These are phyloP conservation scores for Sternarchorhynchus goeldii DNA, from an alignment of 2,797 vertebrate genomes.

Conservation along the genomic window DNA sequence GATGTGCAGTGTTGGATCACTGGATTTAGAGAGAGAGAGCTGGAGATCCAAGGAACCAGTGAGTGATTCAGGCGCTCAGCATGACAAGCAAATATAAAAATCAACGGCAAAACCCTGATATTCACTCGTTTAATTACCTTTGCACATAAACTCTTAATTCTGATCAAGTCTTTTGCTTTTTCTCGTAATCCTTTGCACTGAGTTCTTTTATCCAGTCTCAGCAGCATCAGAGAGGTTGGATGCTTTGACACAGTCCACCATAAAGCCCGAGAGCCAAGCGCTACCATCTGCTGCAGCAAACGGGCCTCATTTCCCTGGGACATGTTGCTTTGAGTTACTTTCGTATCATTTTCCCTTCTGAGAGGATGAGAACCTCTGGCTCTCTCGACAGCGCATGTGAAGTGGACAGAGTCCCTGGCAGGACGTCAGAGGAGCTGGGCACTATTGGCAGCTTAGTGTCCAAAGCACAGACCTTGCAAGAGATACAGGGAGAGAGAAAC, in stretches of 20 bases:
- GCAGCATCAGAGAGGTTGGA: neutral
- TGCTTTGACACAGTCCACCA: neutral
- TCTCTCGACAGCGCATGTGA: constrained; percentile 28
- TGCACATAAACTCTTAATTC: too few species aligned
- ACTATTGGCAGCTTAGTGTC: constrained; percentile 3
- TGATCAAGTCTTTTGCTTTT: neutral
- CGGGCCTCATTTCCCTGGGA: constrained; percentile 20
- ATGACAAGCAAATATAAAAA: too few species aligned
- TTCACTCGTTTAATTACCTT: neutral
- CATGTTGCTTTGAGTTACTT: constrained; percentile 23
- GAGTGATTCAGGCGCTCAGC: too few species aligned
- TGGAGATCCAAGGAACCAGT: too few species aligned
- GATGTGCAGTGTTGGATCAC: too few species aligned
- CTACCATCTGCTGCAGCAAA: constrained; percentile 33
- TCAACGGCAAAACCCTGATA: too few species aligned
- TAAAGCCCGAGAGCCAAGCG: neutral
- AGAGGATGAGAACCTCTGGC: constrained; percentile 51
- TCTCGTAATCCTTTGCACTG: neutral
- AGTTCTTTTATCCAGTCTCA: too few species aligned
- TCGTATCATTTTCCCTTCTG: constrained; percentile 27
- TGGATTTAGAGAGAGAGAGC: too few species aligned
- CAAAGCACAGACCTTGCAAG: constrained; percentile 26
- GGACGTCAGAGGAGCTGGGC: constrained; percentile 21
- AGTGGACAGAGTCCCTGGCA: constrained; percentile 42
- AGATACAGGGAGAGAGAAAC: neutral